phyloP scores from a whole-genome alignment of 1,140 invertebrate genomes.

The Halesus radiatus region DNA sequence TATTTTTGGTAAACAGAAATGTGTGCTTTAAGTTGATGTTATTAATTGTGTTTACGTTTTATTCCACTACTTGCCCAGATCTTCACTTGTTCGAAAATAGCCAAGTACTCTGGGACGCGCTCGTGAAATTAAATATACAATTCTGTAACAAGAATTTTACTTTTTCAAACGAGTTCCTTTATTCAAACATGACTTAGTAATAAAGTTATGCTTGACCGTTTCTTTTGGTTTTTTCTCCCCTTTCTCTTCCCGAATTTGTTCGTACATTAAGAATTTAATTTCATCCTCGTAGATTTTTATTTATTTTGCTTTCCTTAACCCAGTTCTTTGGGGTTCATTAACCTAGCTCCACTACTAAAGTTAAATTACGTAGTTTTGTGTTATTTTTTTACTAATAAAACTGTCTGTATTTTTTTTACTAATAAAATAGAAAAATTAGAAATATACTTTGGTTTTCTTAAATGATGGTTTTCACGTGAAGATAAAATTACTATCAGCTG shows the following conservation, averaged over 20 bases:
- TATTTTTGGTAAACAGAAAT: background rate
- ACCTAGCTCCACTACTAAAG: no score
- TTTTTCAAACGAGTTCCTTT: background rate
- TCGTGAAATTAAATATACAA: background rate
- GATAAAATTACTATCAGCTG: no score
- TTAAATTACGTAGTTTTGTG: no score
- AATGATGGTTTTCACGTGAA: no score
- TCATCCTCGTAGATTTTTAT: no score
- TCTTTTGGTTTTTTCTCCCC: background rate
- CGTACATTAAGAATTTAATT: no score
- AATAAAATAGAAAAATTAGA: no score
- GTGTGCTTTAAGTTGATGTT: background rate
- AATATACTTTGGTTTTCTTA: no score
- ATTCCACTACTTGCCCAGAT: background rate
- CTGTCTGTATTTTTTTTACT: no score
- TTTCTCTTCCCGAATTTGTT: background rate
- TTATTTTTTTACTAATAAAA: no score
- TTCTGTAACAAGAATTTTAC: background rate
- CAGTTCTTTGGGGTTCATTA: no score
- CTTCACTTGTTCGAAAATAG: background rate
- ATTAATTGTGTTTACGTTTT: slow-evolving; percentile 9
- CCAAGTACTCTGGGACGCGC: background rate
- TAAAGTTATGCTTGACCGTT: background rate
- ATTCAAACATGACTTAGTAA: background rate
- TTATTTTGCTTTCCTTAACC: no score